phyloP scores from a whole-genome alignment of 2,113 vertebrate species.

The chimpanzee (Pan troglodytes) region DNA sequence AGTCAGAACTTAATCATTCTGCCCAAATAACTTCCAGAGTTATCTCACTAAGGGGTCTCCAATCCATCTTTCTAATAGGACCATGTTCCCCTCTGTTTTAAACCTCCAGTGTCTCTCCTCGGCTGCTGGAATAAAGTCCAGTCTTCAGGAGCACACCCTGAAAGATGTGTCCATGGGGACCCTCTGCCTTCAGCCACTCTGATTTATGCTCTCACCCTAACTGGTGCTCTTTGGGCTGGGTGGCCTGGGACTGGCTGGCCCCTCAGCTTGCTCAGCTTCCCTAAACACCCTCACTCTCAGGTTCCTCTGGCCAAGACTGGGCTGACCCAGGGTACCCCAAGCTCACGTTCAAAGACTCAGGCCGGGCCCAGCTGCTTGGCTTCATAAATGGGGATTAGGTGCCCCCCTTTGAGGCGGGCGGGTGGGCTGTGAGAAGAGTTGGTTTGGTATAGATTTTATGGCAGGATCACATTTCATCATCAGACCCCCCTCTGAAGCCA shows the following conservation, averaged over 20 bases:
- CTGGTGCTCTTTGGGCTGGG: not conserved
- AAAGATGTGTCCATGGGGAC: not conserved
- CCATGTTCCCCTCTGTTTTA: not conserved
- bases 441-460: constrained; percentile 76
- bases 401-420: constrained; percentile 73
- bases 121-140: too few species aligned
- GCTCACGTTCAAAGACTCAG: constrained; percentile 77
- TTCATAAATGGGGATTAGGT: constrained; percentile 78
- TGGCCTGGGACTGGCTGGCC: not conserved
- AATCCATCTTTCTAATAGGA: not conserved
- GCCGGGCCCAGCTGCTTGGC: constrained; percentile 66
- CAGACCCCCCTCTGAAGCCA: constrained; percentile 75
- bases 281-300: constrained; percentile 59
- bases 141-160: not conserved
- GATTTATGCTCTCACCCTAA: not conserved
- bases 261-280: not conserved
- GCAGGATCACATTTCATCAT: constrained; percentile 78
- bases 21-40: not conserved
- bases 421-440: constrained; percentile 78
- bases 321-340: constrained; percentile 65
- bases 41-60: not conserved
- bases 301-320: constrained; percentile 53
- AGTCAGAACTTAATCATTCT: not conserved
- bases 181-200: not conserved
- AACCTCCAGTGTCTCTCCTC: not conserved